Conservation (phyloP, 2,888 invertebrate species). For the Machimus rusticus region DNA sequence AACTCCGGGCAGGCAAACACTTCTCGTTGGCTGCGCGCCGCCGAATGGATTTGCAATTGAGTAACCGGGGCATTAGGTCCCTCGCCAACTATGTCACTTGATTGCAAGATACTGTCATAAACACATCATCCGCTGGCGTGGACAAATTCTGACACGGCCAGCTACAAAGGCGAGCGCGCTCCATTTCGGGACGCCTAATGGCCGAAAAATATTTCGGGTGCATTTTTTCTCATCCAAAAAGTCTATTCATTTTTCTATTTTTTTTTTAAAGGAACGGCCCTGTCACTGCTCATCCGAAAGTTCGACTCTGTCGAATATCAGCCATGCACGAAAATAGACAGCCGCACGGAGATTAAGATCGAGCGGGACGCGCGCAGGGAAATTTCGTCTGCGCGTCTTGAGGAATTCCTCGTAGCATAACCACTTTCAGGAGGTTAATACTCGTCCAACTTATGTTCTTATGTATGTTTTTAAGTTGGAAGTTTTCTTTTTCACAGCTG, state of each 20-base stretch:
- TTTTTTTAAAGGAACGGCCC: slow-evolving; percentile 14
- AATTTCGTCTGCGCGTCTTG: slow-evolving; percentile 11
- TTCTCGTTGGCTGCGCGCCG: neutral
- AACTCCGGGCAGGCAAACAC: neutral
- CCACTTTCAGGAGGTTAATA: slow-evolving; percentile 31
- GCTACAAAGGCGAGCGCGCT: neutral
- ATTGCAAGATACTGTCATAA: slow-evolving; percentile 39
- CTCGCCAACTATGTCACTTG: slow-evolving; percentile 35
- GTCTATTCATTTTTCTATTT: neutral
- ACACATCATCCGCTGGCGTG: slow-evolving; percentile 27
- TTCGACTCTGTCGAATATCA: slow-evolving; percentile 41
- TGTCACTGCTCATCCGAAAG: slow-evolving; percentile 29
- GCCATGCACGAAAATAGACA: slow-evolving; percentile 38
- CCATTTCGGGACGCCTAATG: slow-evolving; percentile 1
- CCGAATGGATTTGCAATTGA: slow-evolving; percentile 15
- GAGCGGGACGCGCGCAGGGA: neutral
- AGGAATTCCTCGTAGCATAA: neutral
- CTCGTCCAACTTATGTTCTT: neutral
- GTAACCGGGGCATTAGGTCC: slow-evolving; percentile 38
- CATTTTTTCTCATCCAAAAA: neutral
- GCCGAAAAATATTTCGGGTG: slow-evolving; percentile 25
- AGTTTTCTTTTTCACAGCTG: slow-evolving; percentile 35
- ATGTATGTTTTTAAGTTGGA: neutral
- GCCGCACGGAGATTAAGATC: slow-evolving; percentile 27
- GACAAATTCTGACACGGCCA: slow-evolving; percentile 26